Conservation (phyloP, 2,797 vertebrate species). For the Nothura maculosa region DNA sequence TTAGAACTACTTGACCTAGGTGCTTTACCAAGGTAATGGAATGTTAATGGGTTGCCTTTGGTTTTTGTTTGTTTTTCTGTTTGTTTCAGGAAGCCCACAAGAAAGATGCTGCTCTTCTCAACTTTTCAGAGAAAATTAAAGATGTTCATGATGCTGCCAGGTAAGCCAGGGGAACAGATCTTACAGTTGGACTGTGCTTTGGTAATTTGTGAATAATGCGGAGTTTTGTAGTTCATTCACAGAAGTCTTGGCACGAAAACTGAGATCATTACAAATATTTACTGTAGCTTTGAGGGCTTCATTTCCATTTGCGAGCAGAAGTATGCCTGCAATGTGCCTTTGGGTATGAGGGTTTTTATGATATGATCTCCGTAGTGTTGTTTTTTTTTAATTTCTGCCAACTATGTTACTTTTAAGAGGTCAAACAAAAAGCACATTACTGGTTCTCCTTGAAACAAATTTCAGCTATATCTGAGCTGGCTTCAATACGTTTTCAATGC, state of each 20-base stretch:
- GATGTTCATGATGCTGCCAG: slow-evolving; percentile 93
- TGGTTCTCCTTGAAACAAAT: not conserved
- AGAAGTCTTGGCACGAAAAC: slow-evolving; percentile 32
- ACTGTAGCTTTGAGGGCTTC: slow-evolving; percentile 41
- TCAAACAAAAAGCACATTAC: not conserved
- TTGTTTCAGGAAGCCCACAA: slow-evolving; percentile 95
- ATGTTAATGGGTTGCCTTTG: slow-evolving; percentile 63
- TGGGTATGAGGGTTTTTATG: slow-evolving; percentile 43
- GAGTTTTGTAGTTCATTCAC: slow-evolving; percentile 8
- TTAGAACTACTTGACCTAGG: not conserved
- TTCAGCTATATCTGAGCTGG: not conserved
- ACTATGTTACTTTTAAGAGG: not conserved
- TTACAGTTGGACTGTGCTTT: not conserved
- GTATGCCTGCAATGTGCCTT: slow-evolving; percentile 56
- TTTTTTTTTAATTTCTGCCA: slow-evolving; percentile 5
- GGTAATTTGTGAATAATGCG: not conserved
- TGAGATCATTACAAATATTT: slow-evolving; percentile 54
- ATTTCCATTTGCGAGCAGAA: slow-evolving; percentile 57
- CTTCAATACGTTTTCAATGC: not conserved
- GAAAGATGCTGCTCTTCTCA: slow-evolving; percentile 92
- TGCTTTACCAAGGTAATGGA: slow-evolving; percentile 5
- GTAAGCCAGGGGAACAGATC: slow-evolving; percentile 78
- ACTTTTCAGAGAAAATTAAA: slow-evolving; percentile 92
- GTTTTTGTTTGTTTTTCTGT: slow-evolving; percentile 52
- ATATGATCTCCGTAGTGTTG: not conserved